Percentiles rank a stretch among this genome's conserved stretches.
Evolutionary conservation across 2,888 invertebrate species (phyloP).

Genomic region (Argyresthia albistria): DNA sequence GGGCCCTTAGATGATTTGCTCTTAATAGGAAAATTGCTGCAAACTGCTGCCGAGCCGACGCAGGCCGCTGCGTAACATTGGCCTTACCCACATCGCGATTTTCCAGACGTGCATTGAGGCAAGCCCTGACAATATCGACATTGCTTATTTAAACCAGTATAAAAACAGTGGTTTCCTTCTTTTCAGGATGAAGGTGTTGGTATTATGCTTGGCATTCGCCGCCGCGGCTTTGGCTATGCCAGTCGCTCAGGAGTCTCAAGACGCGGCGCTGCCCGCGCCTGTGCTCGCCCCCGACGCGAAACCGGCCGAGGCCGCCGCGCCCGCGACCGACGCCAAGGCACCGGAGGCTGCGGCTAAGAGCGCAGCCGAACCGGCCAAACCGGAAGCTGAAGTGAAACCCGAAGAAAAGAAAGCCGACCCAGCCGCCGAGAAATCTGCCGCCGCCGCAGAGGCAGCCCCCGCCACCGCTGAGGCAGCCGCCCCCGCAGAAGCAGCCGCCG

Average conservation of each 20-base stretch:
- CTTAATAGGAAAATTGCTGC: slow-evolving; percentile 65
- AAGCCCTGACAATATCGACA: slow-evolving; percentile 1
- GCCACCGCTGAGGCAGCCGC: slow-evolving; percentile 25
- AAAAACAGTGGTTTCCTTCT: not conserved
- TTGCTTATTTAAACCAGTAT: not conserved
- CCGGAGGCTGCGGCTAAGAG: slow-evolving; percentile 20
- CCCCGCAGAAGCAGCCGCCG: slow-evolving; percentile 25
- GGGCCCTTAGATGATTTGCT: slow-evolving; percentile 55
- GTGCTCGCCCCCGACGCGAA: slow-evolving; percentile 48
- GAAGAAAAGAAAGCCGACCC: slow-evolving; percentile 21
- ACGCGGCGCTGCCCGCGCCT: slow-evolving; percentile 25
- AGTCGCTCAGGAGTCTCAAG: slow-evolving; percentile 40
- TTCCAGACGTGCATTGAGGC: slow-evolving; percentile 36
- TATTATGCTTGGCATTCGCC: slow-evolving; percentile 72
- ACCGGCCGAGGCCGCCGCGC: slow-evolving; percentile 4
- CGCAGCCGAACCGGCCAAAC: slow-evolving; percentile 16
- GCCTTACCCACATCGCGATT: slow-evolving; percentile 62
- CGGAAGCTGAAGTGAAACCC: slow-evolving; percentile 9
- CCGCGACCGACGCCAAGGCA: slow-evolving; percentile 22
- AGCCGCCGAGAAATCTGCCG: slow-evolving; percentile 15
- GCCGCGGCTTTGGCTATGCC: slow-evolving; percentile 74
- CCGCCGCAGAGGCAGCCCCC: slow-evolving; percentile 23
- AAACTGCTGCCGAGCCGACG: slow-evolving; percentile 33
- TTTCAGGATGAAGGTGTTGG: slow-evolving; percentile 77
- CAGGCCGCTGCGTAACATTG: slow-evolving; percentile 62